Evolutionary conservation across 2,113 vertebrate species (phyloP).

Genomic region (Sturnira hondurensis): DNA sequence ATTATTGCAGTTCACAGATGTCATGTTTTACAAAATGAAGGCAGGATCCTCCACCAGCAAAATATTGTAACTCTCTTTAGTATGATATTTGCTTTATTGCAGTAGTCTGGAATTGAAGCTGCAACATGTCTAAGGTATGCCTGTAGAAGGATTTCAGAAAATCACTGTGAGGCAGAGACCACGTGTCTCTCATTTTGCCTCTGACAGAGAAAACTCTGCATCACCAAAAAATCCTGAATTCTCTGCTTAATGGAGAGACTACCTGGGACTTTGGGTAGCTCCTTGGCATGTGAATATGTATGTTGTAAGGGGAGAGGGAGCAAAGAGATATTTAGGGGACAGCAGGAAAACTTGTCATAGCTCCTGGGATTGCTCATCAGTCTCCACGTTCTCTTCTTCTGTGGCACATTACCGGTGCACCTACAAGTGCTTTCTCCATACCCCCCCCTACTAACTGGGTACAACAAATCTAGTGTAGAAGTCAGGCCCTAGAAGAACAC

Average conservation of each 20-base stretch:
- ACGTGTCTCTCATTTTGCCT: not conserved
- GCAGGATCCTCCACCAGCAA: not conserved
- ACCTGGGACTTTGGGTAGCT: not conserved
- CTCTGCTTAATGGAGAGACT: not conserved
- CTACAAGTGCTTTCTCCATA: not conserved
- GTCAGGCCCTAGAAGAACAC: not conserved
- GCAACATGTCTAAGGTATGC: not conserved
- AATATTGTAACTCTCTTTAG: not conserved
- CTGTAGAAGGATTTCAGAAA: not conserved
- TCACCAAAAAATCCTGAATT: not conserved
- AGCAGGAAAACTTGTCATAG: not conserved
- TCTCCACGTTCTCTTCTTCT: not conserved
- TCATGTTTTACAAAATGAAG: not conserved
- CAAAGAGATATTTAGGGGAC: not conserved
- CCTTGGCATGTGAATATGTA: not conserved
- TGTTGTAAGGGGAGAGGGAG: not conserved
- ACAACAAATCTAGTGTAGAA: not conserved
- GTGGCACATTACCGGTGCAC: not conserved
- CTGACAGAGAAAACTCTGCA: not conserved
- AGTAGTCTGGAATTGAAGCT: not conserved
- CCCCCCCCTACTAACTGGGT: not conserved
- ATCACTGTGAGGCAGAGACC: not conserved
- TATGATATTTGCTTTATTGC: not conserved
- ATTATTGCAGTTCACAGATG: not conserved
- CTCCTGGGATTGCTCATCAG: not conserved